Evolutionary conservation across 2,113 vertebrate species (phyloP), one percentile per base, ranked within the genome.

Genomic region (Mastomys natalensis): DNA sequence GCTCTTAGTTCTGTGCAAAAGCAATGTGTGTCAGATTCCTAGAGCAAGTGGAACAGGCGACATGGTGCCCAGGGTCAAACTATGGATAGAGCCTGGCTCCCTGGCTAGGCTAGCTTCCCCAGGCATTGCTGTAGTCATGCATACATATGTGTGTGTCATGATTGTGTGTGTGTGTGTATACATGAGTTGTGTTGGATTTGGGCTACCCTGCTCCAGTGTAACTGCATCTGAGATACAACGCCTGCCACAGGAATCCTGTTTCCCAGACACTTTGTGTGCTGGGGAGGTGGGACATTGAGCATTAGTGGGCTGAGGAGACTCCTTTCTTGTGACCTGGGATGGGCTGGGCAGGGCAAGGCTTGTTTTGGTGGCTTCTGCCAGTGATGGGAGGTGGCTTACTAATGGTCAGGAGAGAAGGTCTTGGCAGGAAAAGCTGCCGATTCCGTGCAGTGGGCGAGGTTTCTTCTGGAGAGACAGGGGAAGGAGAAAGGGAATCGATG

Each of bases 261-360:
- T 72, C n/a, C 21, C 77, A 60, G 34, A 29, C 21, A 6, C 22
- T 43, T 53, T 15, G 13, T 7, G 9, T 15, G 0, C 31, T 26
- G 37, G 10, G 72, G 74, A 29, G 8, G 8, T 26, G 26, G 1
- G 15, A 0, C 1, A 0, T 5, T 21, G 66, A 17, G 8, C 40
- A 60, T 11, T 29, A 7, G 16, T 7, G 58, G 3, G 29, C 16
- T 31, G n/a, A 17, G 48, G 70, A 22, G n/a, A 24, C 15, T 17
- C 22, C 51, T 88, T 11, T 40, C 87, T 73, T 89, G 45, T 31
- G n/a, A 58, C 17, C 64, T 40, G 34, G 26, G 22, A 43, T 45
- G 87, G 70, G 26, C 37, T 45, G 24, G 17, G 53, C 51, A 58
- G n/a, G 26, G 87, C 7, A 31, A 7, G 17, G 55, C 55, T 58